Base-by-base conservation (phyloP, 2,888 invertebrate genomes). In the Anthophora plumipes region DNA sequence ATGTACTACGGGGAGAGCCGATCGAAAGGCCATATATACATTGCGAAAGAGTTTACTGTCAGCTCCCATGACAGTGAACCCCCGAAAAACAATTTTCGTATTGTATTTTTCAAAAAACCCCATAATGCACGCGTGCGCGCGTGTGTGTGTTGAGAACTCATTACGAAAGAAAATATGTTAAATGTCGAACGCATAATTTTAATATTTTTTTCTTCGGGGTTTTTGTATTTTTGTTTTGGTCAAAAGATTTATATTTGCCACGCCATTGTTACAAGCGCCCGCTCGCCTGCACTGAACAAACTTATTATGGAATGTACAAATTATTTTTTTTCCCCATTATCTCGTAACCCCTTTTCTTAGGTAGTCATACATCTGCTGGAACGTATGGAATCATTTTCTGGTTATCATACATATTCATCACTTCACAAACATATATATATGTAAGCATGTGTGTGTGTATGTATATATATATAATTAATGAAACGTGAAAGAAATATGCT, bases 301-400 rank as follows among this genome's bases (percentile, higher is more conserved):
- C 95, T 94, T 95, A 95, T 95, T 95, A 96, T 96, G 96, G 96
- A 96, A 96, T 96, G 96, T 96, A 96, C 96, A 96, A 96, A 96
- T 96, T 95, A 95, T 95, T 95, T 94, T 94, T 94, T 94, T 84
- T 66, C 85, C 64, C 76, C 83, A 77, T 75, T 80, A 79, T 81
- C 77, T 85, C 80, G 74, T 78, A 74, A 80, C 70, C 72, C 77
- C 71, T 84, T 81, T 83, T 81, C 79, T 81, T 83, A 80, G 84
- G 80, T 81, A 82, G 81, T 85, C 82, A 80, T 80, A 79, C 67
- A 78, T 79, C 74, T 79, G 78, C 84, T 88, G 89, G 80, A 66
- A 85, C 81, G 82, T 74, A 84, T 66, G 81, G 73, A 83, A 80
- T 84, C 68, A 41, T 50, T 60, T 66, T 63, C 48, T 20, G 25